A percentile compares a stretch with the other conserved stretches of the same genome.
Evolutionary conservation across 2,113 vertebrate species (phyloP).

Genomic region (Acrocephalus kingi): DNA sequence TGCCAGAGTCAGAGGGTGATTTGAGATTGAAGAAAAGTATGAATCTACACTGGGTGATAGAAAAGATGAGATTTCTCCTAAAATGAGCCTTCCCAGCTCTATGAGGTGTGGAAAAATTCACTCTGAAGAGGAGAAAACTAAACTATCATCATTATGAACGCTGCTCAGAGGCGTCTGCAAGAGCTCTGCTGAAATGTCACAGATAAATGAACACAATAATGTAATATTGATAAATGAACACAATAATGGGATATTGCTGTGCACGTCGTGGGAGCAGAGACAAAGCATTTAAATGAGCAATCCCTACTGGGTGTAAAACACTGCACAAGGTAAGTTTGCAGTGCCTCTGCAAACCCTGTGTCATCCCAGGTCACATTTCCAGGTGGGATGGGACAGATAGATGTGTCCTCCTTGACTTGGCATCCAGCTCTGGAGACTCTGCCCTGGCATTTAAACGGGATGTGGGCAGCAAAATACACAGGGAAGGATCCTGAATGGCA

Average conservation of each 20-base stretch:
- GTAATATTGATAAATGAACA: no score
- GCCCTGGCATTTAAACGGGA: background rate
- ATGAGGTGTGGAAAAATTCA: background rate
- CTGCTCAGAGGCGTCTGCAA: background rate
- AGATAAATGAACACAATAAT: background rate
- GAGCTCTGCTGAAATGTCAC: background rate
- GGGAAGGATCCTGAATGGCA: background rate
- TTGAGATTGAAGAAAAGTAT: background rate
- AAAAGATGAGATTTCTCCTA: background rate
- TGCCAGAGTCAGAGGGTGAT: background rate
- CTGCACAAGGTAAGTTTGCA: background rate
- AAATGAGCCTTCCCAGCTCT: background rate
- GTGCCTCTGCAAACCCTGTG: background rate
- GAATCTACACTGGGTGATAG: background rate
- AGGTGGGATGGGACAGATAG: background rate
- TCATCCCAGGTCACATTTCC: background rate
- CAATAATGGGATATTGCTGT: background rate
- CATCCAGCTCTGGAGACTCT: accelerated
- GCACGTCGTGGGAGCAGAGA: background rate
- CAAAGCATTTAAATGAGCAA: background rate
- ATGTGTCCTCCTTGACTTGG: background rate
- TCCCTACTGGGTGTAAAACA: accelerated
- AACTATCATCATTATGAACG: accelerated
- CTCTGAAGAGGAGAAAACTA: background rate
- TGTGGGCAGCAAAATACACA: background rate